Conservation (phyloP, 2,888 invertebrate genomes). For the Drosophila niveifrons region DNA sequence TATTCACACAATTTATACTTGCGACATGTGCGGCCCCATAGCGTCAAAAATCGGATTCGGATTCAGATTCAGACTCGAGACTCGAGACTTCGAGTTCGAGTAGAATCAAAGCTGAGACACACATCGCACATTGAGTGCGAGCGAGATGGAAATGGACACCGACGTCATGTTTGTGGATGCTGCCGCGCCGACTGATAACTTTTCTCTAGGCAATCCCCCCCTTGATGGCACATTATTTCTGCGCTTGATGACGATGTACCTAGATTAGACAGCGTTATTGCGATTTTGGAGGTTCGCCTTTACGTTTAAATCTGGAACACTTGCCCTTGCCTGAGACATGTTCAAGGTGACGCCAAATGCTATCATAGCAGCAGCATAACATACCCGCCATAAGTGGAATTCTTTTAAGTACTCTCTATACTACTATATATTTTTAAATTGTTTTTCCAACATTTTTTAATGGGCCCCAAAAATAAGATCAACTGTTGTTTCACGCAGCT, state of each 20-base stretch:
- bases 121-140: not conserved
- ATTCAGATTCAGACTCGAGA: constrained; percentile 1
- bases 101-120: not conserved
- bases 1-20: constrained; percentile 6
- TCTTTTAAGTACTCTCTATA: not conserved
- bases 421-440: not conserved
- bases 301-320: constrained; percentile 33
- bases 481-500: not conserved
- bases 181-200: constrained; percentile 64
- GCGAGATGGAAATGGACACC: constrained; percentile 26
- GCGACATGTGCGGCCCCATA: constrained; percentile 4
- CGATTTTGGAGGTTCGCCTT: constrained; percentile 40
- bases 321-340: constrained; percentile 48
- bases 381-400: not conserved
- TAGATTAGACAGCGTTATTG: constrained; percentile 56
- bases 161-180: constrained; percentile 58
- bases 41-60: not conserved
- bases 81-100: not conserved
- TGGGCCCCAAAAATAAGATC: not conserved
- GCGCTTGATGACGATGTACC: constrained; percentile 69
- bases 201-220: constrained; percentile 76
- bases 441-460: not conserved
- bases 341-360: constrained; percentile 52
- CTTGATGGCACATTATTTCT: constrained; percentile 78
- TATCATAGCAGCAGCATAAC: constrained; percentile 11